Conservation (phyloP, 2,797 vertebrate species). For the Phataginus tetradactyla region DNA sequence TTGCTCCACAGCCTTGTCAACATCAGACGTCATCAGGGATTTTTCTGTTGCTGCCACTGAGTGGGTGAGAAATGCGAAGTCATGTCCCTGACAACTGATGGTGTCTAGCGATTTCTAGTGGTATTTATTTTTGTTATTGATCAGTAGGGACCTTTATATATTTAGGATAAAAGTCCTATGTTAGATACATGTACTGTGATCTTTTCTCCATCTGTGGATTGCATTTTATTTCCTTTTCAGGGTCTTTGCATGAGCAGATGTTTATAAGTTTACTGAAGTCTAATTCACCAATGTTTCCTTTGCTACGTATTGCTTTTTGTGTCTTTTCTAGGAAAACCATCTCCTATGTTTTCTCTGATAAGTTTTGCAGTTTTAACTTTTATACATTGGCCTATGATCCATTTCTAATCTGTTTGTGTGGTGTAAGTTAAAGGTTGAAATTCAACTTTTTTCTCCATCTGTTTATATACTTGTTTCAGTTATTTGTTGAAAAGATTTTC, state of each 20-base stretch:
- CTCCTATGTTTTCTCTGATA: neutral
- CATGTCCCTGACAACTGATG: neutral
- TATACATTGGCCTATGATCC: fast-evolving
- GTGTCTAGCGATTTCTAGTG: neutral
- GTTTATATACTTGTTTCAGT: neutral
- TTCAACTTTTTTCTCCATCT: neutral
- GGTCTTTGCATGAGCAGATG: neutral
- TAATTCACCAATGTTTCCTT: neutral
- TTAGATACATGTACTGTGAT: fast-evolving
- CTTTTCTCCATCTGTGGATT: neutral
- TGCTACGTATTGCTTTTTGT: too few relatives aligned
- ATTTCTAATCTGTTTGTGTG: neutral
- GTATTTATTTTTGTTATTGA: neutral
- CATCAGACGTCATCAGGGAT: fast-evolving
- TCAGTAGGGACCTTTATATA: neutral
- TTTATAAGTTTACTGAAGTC: neutral
- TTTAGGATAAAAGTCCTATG: too few relatives aligned
- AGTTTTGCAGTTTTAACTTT: neutral
- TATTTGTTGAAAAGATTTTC: neutral
- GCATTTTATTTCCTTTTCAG: neutral
- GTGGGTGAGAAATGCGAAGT: too few relatives aligned
- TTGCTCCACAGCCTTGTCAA: fast-evolving
- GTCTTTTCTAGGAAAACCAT: neutral
- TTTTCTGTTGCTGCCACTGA: neutral
- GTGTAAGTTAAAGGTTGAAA: neutral